These are phyloP conservation scores for Acanthopleura granulata DNA, from an alignment of 2,888 invertebrate species.

Conservation along the genomic window DNA sequence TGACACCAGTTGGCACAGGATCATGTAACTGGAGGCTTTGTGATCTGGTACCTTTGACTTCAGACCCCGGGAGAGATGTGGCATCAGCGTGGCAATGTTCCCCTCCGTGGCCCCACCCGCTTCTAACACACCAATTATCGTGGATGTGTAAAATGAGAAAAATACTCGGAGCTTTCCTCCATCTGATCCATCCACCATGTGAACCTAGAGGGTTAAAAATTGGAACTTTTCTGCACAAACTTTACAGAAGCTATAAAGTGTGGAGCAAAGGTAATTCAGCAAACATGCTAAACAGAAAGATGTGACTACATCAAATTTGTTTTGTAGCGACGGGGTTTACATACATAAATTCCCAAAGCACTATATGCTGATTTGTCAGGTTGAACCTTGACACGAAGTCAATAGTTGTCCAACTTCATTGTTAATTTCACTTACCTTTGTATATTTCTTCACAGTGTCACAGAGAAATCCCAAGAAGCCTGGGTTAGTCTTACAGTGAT, in stretches of 20 bases:
- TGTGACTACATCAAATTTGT: no score
- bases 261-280: no score
- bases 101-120: slow-evolving; percentile 70
- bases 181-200: not conserved
- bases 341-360: no score
- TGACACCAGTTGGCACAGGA: slow-evolving; percentile 79
- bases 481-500: slow-evolving; percentile 78
- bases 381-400: not conserved
- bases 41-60: slow-evolving; percentile 79
- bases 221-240: no score
- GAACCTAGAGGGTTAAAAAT: no score
- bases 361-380: no score
- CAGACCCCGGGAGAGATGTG: slow-evolving; percentile 80
- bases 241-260: no score
- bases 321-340: no score
- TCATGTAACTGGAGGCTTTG: slow-evolving; percentile 81
- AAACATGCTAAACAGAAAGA: no score
- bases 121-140: slow-evolving; percentile 78
- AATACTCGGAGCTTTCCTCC: slow-evolving; percentile 76
- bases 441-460: slow-evolving; percentile 74
- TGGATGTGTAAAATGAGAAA: slow-evolving; percentile 85
- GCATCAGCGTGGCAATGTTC: slow-evolving; percentile 79
- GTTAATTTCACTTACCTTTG: slow-evolving; percentile 69
- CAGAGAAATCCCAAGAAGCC: slow-evolving; percentile 78
- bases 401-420: not conserved